These are phyloP conservation scores for Drosophila basisetae DNA, from an alignment of 2,888 invertebrate genomes.

Conservation along the genomic window DNA sequence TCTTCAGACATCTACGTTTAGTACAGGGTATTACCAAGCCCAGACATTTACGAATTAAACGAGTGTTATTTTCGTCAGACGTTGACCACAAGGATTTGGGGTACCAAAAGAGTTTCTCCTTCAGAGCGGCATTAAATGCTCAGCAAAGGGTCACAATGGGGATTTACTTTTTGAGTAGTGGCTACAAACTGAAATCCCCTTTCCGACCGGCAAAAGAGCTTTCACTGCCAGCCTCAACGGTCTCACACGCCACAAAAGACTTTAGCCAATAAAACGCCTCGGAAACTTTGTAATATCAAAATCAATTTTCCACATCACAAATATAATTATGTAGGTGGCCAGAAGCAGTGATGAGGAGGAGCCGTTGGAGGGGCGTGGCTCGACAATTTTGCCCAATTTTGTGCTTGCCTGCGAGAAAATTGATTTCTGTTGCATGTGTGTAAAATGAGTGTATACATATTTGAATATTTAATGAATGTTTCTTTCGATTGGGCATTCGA, in stretches of 20 bases:
- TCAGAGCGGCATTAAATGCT: constrained; percentile 75
- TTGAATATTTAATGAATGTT: constrained; percentile 72
- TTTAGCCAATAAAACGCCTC: constrained; percentile 47
- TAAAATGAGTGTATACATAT: constrained; percentile 55
- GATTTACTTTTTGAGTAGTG: constrained; percentile 27
- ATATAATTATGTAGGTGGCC: constrained; percentile 37
- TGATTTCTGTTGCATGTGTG: constrained; percentile 62
- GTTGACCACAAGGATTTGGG: constrained; percentile 55
- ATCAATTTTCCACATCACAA: constrained; percentile 65
- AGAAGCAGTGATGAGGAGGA: constrained; percentile 7
- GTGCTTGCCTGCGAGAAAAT: constrained; percentile 35
- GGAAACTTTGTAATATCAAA: constrained; percentile 56
- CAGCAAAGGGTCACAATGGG: constrained; percentile 63
- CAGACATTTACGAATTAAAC: constrained; percentile 22
- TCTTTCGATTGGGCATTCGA: constrained; percentile 8
- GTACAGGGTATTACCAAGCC: constrained; percentile 20
- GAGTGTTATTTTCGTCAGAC: constrained; percentile 46
- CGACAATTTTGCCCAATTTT: constrained; percentile 58
- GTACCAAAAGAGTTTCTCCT: constrained; percentile 60
- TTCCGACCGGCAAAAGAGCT: constrained; percentile 11
- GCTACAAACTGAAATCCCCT: constrained; percentile 27
- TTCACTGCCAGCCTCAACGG: constrained; percentile 47
- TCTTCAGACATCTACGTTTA: rapidly evolving
- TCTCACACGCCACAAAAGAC: constrained; percentile 37
- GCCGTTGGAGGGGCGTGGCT: constrained; percentile 27